Base-by-base conservation (phyloP, 2,797 vertebrate genomes). In the Tachyglossus aculeatus region DNA sequence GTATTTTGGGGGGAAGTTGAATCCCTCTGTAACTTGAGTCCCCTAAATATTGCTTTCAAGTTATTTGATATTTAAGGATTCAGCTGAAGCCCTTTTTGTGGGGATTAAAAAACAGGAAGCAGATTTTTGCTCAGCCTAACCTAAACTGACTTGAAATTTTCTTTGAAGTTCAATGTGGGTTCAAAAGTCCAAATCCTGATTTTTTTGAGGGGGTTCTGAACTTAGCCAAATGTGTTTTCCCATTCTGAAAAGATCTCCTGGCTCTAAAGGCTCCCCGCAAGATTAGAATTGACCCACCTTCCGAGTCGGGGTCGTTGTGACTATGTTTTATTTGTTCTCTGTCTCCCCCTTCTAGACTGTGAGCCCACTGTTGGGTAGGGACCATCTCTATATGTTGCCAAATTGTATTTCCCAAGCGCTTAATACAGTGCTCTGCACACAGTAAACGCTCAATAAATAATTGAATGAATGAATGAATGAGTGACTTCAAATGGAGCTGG, bases 91-190 rank as follows among this genome's bases (percentile, higher is more conserved):
- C 19, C 39, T 71, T 47, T 32, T 58, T 19, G 24, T 3, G 16
- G 3, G n/a, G 38, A 55, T 31, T 13, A 51, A 44, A 78, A 80
- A 78, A 76, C 65, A 80, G 74, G 62, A 80, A 80, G 68, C 48
- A 52, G 38, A 51, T 58, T 58, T 65, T 33, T 33, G 43, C 43
- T 52, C 43, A 73, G 65, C 50, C 31, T 45, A 70, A 65, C 50
- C 31, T 45, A 70, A 70, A 78, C 27, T 47, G 55, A 77, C 40
- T 67, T 45, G 53, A 61, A 56, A 54, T 72, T 57, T 51, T 37
- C n/a, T 61, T 45, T 33, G 10, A 62, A 11, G 54, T 45, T 73
- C 58, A 38, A 6, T 1, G 1, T n/a, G 32, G 67, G 74, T 76
- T 76, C 68, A 59, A 15, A 53, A 31, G 34, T 52, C 59, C 70